phyloP scores from a whole-genome alignment of 2,888 invertebrate species.

The Netelia inedita region DNA sequence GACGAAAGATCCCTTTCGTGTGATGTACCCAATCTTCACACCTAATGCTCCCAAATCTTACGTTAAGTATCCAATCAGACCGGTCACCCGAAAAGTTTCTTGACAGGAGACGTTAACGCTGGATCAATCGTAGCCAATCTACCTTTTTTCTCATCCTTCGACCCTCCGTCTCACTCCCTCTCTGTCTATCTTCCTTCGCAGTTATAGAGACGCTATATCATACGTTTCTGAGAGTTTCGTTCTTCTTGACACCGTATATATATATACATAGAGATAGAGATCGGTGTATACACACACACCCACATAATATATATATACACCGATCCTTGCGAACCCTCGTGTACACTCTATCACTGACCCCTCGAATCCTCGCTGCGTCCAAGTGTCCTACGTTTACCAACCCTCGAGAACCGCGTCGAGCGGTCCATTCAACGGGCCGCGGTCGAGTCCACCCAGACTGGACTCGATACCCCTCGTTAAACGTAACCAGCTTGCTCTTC shows the following conservation, averaged over 20 bases:
- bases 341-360: slow-evolving; percentile 51
- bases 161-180: slow-evolving; percentile 3
- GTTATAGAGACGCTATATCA: slow-evolving; percentile 1
- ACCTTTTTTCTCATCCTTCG: background rate
- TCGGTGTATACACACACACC: no score
- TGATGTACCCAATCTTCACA: background rate
- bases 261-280: background rate
- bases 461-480: slow-evolving; percentile 65
- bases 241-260: slow-evolving; percentile 32
- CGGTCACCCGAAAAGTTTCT: background rate
- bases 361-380: slow-evolving; percentile 55
- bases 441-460: slow-evolving; percentile 42
- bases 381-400: slow-evolving; percentile 64
- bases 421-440: slow-evolving; percentile 52
- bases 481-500: slow-evolving; percentile 43
- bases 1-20: background rate
- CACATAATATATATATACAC: no score
- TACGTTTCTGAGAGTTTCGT: slow-evolving; percentile 47
- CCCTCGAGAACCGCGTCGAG: slow-evolving; percentile 57
- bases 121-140: slow-evolving; percentile 54
- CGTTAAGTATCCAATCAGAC: slow-evolving; percentile 22
- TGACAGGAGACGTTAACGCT: background rate
- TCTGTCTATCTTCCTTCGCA: background rate
- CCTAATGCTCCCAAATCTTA: slow-evolving; percentile 22
- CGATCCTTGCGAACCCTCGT: slow-evolving; percentile 49